These are phyloP conservation scores for Gavialis gangeticus DNA, from an alignment of 2,113 vertebrate species.

Conservation along the genomic window DNA sequence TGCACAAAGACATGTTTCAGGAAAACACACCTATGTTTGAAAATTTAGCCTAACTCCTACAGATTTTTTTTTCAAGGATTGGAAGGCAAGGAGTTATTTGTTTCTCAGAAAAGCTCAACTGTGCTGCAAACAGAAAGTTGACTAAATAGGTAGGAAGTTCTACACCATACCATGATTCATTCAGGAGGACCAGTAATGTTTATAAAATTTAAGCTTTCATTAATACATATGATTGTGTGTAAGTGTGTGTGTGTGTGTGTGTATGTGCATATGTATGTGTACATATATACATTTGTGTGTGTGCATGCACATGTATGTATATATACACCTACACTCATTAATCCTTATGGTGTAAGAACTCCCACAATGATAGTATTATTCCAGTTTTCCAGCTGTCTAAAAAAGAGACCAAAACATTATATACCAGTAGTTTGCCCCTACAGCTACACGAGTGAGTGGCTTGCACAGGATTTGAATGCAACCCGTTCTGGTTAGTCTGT, in stretches of 20 bases:
- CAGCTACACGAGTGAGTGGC: neutral
- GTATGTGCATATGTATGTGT: no score
- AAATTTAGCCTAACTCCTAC: neutral
- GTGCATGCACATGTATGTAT: no score
- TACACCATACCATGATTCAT: rapidly evolving
- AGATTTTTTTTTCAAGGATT: neutral
- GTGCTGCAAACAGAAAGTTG: rapidly evolving
- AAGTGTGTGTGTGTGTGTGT: no score
- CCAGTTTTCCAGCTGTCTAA: neutral
- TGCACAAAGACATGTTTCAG: neutral
- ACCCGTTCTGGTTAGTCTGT: neutral
- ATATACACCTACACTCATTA: no score
- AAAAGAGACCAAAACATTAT: neutral
- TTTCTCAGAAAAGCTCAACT: neutral
- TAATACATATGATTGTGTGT: neutral
- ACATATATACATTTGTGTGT: no score
- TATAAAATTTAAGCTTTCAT: neutral
- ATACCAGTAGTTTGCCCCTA: neutral
- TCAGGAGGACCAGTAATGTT: neutral
- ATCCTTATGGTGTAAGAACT: neutral
- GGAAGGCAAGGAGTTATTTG: neutral
- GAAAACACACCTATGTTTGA: neutral
- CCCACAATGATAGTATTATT: rapidly evolving
- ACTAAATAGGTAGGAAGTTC: neutral
- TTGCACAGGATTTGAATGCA: neutral